Evolutionary conservation across 2,113 vertebrate species (phyloP).

Genomic region (Numida meleagris): DNA sequence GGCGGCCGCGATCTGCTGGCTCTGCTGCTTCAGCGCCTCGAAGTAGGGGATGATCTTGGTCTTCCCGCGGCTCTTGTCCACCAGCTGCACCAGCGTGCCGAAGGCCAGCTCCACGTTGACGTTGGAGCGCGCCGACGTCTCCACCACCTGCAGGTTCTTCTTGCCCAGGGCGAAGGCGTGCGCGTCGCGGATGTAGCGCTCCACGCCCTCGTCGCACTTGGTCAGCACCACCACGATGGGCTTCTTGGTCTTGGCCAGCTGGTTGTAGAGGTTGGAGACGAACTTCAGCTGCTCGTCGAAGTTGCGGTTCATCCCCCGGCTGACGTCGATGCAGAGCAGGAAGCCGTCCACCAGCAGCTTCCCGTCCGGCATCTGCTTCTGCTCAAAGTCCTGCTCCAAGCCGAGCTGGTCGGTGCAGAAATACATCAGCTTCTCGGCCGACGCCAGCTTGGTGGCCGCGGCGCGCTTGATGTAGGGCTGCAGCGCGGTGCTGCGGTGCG

Average conservation of each 20-base stretch:
- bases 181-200: slow-evolving; percentile 95
- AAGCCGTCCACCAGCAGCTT: slow-evolving; percentile 94
- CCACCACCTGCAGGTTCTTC: slow-evolving; percentile 97
- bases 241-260: slow-evolving; percentile 95
- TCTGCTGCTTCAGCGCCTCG: slow-evolving; percentile 96
- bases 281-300: slow-evolving; percentile 98
- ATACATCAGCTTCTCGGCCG: slow-evolving; percentile 99
- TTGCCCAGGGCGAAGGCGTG: slow-evolving; percentile 94
- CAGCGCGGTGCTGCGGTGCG: slow-evolving; percentile 94
- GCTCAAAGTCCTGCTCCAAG: slow-evolving; percentile 98
- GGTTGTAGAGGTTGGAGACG: slow-evolving; percentile 92
- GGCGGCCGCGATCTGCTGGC: slow-evolving; percentile 94
- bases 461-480: slow-evolving; percentile 97
- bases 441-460: slow-evolving; percentile 92
- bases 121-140: slow-evolving; percentile 95
- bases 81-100: slow-evolving; percentile 91
- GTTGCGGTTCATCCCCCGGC: slow-evolving; percentile 96
- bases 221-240: slow-evolving; percentile 91
- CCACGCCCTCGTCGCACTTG: slow-evolving; percentile 97
- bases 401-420: slow-evolving; percentile 99
- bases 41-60: slow-evolving; percentile 97
- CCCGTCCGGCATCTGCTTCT: slow-evolving; percentile 99
- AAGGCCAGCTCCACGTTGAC: slow-evolving; percentile 96
- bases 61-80: slow-evolving; percentile 91
- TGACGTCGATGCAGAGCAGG: slow-evolving; percentile 93